These are phyloP conservation scores for Scaptomyza cyrtandrae DNA, from an alignment of 2,888 invertebrate genomes.

Conservation along the genomic window DNA sequence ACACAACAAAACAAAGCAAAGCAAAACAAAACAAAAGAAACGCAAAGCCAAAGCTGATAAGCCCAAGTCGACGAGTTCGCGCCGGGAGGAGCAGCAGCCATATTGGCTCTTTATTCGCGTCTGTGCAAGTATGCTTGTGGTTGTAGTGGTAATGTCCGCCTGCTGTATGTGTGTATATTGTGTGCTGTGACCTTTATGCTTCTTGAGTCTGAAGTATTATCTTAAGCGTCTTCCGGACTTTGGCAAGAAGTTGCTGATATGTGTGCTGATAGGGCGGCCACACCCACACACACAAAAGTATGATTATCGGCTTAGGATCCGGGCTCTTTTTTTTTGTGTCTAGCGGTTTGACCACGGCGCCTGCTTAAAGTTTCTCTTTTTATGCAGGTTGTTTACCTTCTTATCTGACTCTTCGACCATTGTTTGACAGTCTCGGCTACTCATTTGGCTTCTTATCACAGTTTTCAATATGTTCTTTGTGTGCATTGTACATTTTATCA, in stretches of 20 bases:
- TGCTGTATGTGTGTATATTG: not conserved
- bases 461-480: constrained; percentile 63
- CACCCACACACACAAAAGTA: constrained; percentile 28
- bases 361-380: constrained; percentile 57
- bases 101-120: constrained; percentile 16
- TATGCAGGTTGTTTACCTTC: constrained; percentile 73
- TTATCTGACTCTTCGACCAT: constrained; percentile 65
- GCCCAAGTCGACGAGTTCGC: constrained; percentile 10
- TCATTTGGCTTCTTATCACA: constrained; percentile 47
- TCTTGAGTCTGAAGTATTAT: constrained; percentile 39
- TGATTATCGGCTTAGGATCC: constrained; percentile 48
- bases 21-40: constrained; percentile 30
- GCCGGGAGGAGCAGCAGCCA: constrained; percentile 23
- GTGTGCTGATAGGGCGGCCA: constrained; percentile 45
- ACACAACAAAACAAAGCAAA: constrained; percentile 40
- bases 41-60: constrained; percentile 52
- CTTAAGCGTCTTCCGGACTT: constrained; percentile 71
- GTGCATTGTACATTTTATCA: constrained; percentile 52
- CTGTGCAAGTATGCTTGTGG: not conserved
- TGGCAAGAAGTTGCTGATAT: constrained; percentile 21
- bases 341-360: constrained; percentile 42
- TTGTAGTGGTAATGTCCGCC: not conserved
- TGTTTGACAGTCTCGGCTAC: constrained; percentile 48
- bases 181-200: constrained; percentile 34
- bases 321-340: constrained; percentile 43